Evolutionary conservation across 2,797 vertebrate species (phyloP), one percentile per base, ranked within the genome.

Genomic region (Macroramphosus scolopax): DNA sequence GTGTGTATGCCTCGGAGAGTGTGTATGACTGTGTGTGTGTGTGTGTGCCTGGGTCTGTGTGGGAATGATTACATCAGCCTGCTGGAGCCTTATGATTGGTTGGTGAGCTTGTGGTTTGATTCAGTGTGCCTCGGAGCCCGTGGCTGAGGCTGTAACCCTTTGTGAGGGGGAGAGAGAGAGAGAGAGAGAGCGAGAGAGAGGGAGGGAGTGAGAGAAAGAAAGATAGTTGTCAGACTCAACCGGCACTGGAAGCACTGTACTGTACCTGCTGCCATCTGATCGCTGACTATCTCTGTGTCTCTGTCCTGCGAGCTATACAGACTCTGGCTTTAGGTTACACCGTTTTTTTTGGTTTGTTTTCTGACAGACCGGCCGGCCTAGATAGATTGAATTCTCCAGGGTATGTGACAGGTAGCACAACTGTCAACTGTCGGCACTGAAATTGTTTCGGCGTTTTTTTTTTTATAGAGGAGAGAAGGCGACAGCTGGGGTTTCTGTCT

Each of bases 31-130:
- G 56, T 30, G 57, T 35, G 57, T 47, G 51, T 68, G 55, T 65
- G 72, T 49, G 71, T n/a, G 51, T 36, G 63, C 57, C 57, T 74
- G 61, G 84, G 86, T 86, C 79, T 90, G 85, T 88, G 90, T 87
- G 89, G 87, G 89, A 91, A 90, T 78, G 83, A 90, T 94, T 93
- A 93, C 92, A 92, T 95, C 93, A 94, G 93, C 91, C 87, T 66
- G 77, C 79, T 88, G 82, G 84, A 82, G 90, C 87, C 81, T 86
- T 80, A 84, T 81, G 89, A 93, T 92, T 93, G 93, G 91, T 90
- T 82, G 89, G 73, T 87, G 88, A 89, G 51, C 68, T 88, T 90
- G 83, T 91, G 93, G 89, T 92, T 93, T 92, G 90, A 92, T 93
- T 93, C 92, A 89, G 87, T 89, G 89, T 78, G 82, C 92, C 92